A percentile compares a stretch with the other conserved stretches of the same genome.
Evolutionary conservation across 2,113 vertebrate species (phyloP).

Genomic region (Cervus canadensis): DNA sequence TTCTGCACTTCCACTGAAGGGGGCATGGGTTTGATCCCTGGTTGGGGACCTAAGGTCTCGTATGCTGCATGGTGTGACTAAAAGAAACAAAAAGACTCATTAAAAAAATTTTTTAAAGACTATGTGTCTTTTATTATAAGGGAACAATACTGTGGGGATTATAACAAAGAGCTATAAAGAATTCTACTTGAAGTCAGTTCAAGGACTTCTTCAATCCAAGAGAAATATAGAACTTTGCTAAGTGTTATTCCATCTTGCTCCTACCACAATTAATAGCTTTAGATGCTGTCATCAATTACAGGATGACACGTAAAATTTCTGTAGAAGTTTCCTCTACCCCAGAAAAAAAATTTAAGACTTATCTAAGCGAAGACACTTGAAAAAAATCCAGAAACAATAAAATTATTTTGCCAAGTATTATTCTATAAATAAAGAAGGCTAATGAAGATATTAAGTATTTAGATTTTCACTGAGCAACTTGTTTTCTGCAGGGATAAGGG

Average conservation of each 20-base stretch:
- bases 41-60: not conserved
- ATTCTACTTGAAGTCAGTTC: not conserved
- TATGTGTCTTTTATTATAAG: not conserved
- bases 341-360: not conserved
- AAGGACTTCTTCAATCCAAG: not conserved
- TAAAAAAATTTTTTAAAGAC: not conserved
- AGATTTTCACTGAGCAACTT: not conserved
- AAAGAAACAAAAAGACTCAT: not conserved
- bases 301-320: not conserved
- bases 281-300: not conserved
- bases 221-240: not conserved
- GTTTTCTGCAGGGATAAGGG: not conserved
- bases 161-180: not conserved
- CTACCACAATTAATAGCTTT: constrained; percentile 5
- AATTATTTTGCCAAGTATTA: constrained; percentile 21
- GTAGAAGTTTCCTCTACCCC: not conserved
- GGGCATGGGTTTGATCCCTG: not conserved
- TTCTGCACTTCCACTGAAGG: not conserved
- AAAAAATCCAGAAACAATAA: not conserved
- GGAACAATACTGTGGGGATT: not conserved
- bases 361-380: not conserved
- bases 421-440: not conserved
- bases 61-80: not conserved
- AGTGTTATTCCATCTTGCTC: not conserved
- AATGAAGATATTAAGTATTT: not conserved